Evolutionary conservation across 2,888 invertebrate genomes (phyloP).

Genomic region (Muschampia plurimacula): DNA sequence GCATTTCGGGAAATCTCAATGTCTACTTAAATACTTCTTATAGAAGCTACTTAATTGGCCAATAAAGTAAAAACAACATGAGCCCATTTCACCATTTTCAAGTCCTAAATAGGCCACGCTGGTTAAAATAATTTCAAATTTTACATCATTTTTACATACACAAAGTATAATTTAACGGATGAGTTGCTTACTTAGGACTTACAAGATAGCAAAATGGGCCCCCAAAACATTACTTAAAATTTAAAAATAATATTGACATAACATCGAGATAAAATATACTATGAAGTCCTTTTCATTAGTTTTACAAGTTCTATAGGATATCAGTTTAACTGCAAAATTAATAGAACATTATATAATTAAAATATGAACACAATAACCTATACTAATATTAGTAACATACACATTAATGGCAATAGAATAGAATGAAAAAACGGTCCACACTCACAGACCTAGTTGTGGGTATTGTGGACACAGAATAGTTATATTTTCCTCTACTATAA

Average conservation of each 20-base stretch:
- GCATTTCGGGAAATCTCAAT: too few relatives aligned
- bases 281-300: neutral
- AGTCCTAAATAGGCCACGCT: too few relatives aligned
- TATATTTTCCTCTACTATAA: conserved; percentile 8
- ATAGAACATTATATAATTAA: neutral
- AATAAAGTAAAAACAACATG: too few relatives aligned
- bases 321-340: conserved; percentile 29
- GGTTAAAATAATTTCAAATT: too few relatives aligned
- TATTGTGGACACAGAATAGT: neutral
- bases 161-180: too few relatives aligned
- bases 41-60: too few relatives aligned
- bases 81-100: too few relatives aligned
- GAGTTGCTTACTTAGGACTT: too few relatives aligned
- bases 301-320: conserved; percentile 12
- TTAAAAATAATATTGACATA: neutral
- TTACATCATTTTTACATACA: too few relatives aligned
- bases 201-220: too few relatives aligned
- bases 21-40: too few relatives aligned
- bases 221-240: neutral
- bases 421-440: neutral
- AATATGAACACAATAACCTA: conserved; percentile 31
- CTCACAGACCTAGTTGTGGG: too few relatives aligned
- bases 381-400: conserved; percentile 10
- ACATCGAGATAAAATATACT: neutral
- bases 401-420: conserved; percentile 23